A percentile compares a stretch with the other conserved stretches of the same genome.
These are phyloP conservation scores for Florisuga fusca DNA, from an alignment of 2,797 vertebrate species.

Conservation along the genomic window DNA sequence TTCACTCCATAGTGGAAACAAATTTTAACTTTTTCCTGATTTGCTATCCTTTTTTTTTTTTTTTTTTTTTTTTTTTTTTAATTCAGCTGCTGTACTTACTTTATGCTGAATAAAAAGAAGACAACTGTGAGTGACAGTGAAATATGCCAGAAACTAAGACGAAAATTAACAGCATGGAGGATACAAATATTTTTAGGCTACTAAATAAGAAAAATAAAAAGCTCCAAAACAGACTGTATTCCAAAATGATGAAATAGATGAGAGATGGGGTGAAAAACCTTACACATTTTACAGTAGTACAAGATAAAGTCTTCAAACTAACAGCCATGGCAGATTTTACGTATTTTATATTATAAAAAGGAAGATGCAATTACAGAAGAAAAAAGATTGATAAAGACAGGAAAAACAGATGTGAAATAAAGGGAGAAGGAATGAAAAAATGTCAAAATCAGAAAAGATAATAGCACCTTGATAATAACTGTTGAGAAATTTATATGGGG, in stretches of 20 bases:
- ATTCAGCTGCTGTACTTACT: background rate
- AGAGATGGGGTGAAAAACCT: background rate
- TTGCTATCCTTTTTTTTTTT: background rate
- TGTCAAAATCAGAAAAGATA: background rate
- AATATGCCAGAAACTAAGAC: background rate
- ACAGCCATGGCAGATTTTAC: background rate
- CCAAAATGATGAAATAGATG: background rate
- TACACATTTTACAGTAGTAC: background rate
- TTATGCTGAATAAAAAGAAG: too few relatives aligned
- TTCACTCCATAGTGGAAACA: background rate
- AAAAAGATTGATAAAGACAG: background rate
- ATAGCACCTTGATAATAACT: background rate
- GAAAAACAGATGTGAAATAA: background rate
- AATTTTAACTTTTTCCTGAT: background rate
- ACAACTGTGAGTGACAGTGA: background rate
- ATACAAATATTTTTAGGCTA: background rate
- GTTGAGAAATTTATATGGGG: background rate
- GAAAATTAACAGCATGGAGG: background rate
- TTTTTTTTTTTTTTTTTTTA: background rate
- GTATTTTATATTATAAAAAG: background rate
- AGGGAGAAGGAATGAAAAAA: background rate
- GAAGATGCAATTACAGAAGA: background rate
- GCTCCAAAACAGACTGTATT: background rate
- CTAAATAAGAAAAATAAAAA: background rate
- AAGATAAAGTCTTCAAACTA: background rate